Percentiles rank a stretch among this genome's conserved stretches.
phyloP scores from a whole-genome alignment of 2,888 invertebrate species.

The Dryobotodes eremita region DNA sequence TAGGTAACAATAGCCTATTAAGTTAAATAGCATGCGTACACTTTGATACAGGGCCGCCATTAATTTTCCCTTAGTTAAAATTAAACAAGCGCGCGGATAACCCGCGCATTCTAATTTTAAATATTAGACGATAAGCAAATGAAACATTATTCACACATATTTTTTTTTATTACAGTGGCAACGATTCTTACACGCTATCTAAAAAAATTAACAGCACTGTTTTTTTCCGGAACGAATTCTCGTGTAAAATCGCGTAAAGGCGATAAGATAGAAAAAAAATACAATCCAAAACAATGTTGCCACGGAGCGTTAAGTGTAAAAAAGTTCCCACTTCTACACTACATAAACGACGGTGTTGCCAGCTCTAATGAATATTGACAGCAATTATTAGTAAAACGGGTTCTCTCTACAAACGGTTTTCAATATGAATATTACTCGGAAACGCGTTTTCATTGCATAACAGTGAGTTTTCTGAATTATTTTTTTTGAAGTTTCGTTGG shows the following conservation, averaged over 20 bases:
- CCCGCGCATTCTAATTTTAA: conserved; percentile 40
- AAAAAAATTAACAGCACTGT: conserved; percentile 28
- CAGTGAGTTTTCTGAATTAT: conserved; percentile 42
- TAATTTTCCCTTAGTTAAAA: conserved; percentile 28
- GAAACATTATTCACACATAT: conserved; percentile 41
- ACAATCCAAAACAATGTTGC: conserved; percentile 41
- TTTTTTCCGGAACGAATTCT: conserved; percentile 44
- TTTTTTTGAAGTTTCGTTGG: conserved; percentile 35
- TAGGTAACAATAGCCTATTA: conserved; percentile 53
- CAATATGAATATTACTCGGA: conserved; percentile 52
- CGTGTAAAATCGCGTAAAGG: conserved; percentile 47
- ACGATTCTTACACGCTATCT: conserved; percentile 24
- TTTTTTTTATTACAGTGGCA: conserved; percentile 14
- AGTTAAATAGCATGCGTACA: conserved; percentile 20
- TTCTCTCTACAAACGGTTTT: conserved; percentile 54
- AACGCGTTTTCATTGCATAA: conserved; percentile 45
- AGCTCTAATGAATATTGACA: conserved; percentile 79
- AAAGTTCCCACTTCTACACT: conserved; percentile 53
- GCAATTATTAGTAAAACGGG: conserved; percentile 55
- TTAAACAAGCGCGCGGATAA: conserved; percentile 23
- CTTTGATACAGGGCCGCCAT: conserved; percentile 14
- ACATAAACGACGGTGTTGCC: conserved; percentile 63
- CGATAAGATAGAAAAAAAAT: conserved; percentile 59
- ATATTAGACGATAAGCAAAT: conserved; percentile 13
- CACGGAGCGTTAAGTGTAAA: conserved; percentile 51